Percentiles rank a stretch among this genome's conserved stretches.
phyloP scores from a whole-genome alignment of 2,797 vertebrate genomes.

The Gorsachius magnificus region DNA sequence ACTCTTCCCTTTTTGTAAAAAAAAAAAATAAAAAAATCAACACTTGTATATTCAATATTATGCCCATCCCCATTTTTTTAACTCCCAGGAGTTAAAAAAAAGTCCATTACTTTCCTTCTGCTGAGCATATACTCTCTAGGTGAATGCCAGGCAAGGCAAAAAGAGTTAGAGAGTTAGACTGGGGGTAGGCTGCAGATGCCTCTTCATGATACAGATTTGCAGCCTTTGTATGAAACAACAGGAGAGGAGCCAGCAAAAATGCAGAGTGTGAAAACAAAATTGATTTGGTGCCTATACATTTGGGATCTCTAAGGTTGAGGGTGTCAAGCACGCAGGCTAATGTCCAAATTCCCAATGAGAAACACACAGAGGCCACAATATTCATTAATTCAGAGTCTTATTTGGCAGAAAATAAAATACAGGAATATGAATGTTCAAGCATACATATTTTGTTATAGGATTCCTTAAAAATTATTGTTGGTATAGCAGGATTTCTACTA shows the following conservation, averaged over 20 bases:
- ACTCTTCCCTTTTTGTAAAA: background rate
- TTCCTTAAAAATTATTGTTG: background rate
- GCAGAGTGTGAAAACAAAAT: background rate
- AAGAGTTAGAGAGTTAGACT: background rate
- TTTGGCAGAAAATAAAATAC: background rate
- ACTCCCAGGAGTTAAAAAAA: background rate
- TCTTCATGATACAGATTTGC: background rate
- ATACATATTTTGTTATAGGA: background rate
- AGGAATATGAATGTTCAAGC: background rate
- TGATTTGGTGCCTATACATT: background rate
- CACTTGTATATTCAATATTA: background rate
- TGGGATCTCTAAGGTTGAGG: background rate
- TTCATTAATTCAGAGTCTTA: background rate
- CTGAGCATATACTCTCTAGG: background rate
- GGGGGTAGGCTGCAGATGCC: background rate
- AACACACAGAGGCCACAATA: background rate
- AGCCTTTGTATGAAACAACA: background rate
- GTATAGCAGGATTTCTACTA: background rate
- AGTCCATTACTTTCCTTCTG: background rate
- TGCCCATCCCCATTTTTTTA: background rate
- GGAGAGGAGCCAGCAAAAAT: background rate
- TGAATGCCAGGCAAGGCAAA: background rate
- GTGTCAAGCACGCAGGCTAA: background rate
- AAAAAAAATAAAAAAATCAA: background rate
- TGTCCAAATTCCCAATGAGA: background rate